phyloP scores from a whole-genome alignment of 2,113 vertebrate genomes.

The Lagopus leucura region DNA sequence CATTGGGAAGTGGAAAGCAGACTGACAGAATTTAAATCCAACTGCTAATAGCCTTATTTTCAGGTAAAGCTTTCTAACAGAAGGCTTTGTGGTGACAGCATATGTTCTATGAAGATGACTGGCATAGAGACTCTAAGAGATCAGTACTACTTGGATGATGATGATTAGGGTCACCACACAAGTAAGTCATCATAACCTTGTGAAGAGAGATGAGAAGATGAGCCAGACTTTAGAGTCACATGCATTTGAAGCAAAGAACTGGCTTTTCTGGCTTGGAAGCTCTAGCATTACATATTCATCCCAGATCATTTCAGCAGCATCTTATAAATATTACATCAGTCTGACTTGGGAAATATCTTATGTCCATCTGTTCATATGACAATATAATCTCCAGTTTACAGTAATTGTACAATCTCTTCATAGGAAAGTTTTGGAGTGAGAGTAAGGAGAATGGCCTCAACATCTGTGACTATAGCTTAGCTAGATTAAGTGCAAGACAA shows the following conservation, averaged over 20 bases:
- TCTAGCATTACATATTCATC: not conserved
- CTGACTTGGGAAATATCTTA: not conserved
- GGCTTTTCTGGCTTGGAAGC: not conserved
- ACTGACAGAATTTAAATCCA: not conserved
- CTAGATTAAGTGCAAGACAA: not conserved
- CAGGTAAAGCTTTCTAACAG: slow-evolving; percentile 42
- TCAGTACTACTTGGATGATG: slow-evolving; percentile 17
- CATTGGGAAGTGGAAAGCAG: not conserved
- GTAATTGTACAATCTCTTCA: not conserved
- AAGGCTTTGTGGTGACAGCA: slow-evolving; percentile 27
- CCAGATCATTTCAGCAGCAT: not conserved
- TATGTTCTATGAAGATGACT: slow-evolving; percentile 25
- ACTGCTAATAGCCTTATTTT: slow-evolving; percentile 23
- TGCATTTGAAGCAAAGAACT: not conserved
- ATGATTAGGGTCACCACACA: slow-evolving; percentile 1
- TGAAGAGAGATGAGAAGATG: not conserved
- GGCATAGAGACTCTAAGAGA: slow-evolving; percentile 10
- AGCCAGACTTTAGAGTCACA: not conserved
- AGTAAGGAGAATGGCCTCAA: not conserved
- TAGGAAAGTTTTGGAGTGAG: not conserved
- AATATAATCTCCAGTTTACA: not conserved
- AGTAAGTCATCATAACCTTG: not conserved
- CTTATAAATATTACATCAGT: slow-evolving; percentile 32
- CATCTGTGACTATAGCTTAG: not conserved
- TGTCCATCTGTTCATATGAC: not conserved